Evolutionary conservation across 1,140 invertebrate genomes (phyloP), one percentile per base, ranked within the genome.

Genomic region (Lasaia peninsularis): DNA sequence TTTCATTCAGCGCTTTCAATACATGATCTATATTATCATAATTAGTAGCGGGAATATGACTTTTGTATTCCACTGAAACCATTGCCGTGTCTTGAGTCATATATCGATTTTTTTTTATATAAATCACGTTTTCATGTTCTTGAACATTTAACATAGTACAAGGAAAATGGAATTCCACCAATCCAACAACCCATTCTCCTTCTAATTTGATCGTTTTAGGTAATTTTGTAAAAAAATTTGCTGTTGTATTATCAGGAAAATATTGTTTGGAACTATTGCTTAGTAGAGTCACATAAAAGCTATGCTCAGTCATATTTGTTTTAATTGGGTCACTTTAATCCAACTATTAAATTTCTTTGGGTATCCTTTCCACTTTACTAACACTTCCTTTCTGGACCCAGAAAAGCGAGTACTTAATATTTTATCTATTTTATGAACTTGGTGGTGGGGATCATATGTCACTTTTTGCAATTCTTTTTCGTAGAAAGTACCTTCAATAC

Each of bases 111-210:
- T 53, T 53, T 35, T 33, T 20, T 6, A 53, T 53, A n/a, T 53
- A 37, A 20, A 53, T 18, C 7, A 53, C 21, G 21, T 53, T 53
- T 64, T 70, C 63, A 61, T 62, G 44, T 48, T 72, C 63, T 66
- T 62, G 59, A 56, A 77, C 67, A 37, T 58, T 67, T 60, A 69
- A 67, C 59, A 73, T 69, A 2, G 66, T 71, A 58, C 71, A 76
- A 8, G 69, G 71, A 64, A 73, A 74, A 59, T 71, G 70, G 66
- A 78, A 65, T 57, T 78, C 72, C 16, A 69, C 67, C 16, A 77
- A 12, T 31, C 60, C 69, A 49, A 70, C 72, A 14, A n/a, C 55
- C 72, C 67, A 77, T 58, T 66, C 56, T 28, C 71, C 74, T 51
- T 68, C 63, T 18, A 77, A 51, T 20, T 49, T 58, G 33, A 73